Conservation (phyloP, 2,797 vertebrate genomes). For the Phrynocephalus guinanensis region DNA sequence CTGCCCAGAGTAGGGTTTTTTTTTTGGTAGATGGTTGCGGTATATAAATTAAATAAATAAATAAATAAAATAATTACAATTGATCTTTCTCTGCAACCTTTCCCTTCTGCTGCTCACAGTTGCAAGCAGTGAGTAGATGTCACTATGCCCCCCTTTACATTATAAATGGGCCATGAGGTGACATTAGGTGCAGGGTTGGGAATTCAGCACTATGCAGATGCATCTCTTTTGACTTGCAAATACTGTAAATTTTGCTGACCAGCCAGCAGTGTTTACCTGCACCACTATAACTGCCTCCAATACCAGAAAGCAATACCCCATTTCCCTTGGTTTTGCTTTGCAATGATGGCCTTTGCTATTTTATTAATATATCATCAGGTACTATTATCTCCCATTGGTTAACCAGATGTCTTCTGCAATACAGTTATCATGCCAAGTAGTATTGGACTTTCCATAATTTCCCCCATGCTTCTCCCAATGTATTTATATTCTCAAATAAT, state of each 20-base stretch:
- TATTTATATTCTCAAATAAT: background rate
- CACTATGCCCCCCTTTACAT: background rate
- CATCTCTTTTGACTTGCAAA: background rate
- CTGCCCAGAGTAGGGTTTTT: too few relatives aligned
- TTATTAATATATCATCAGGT: background rate
- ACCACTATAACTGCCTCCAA: background rate
- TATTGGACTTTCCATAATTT: background rate
- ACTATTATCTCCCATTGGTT: background rate
- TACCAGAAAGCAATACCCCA: too few relatives aligned
- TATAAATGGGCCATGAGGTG: background rate
- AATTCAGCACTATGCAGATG: background rate
- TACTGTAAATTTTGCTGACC: background rate
- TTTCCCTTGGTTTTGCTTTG: fast-evolving
- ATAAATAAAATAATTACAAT: too few relatives aligned
- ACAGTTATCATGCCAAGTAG: background rate
- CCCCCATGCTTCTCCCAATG: background rate
- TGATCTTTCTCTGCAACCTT: background rate
- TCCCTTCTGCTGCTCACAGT: background rate
- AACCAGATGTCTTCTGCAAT: slow-evolving; percentile 4
- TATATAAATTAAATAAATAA: too few relatives aligned
- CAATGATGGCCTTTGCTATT: background rate
- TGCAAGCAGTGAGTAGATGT: background rate
- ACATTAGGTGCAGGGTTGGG: background rate
- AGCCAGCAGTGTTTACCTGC: background rate
- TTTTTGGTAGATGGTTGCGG: too few relatives aligned